Base-by-base conservation (phyloP, 1,140 invertebrate genomes). In the Bradysia coprophila region DNA sequence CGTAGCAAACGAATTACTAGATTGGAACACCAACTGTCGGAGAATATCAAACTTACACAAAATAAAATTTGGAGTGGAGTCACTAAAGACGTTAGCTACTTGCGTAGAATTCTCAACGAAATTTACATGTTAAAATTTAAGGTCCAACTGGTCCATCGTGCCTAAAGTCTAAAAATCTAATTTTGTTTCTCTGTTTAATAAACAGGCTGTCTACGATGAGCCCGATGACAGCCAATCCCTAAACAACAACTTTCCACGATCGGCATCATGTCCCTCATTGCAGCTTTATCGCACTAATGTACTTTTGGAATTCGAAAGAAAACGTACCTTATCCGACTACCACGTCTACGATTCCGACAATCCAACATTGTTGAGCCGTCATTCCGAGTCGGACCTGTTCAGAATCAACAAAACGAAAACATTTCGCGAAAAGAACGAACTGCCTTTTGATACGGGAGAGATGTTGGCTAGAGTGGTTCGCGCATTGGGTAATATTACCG, bases 21-120 rank as follows among this genome's bases (percentile, higher is more conserved):
- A 48, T 61, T 90, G 32, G 82, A 88, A 54, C 78, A 81, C 45
- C 78, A 81, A 53, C 55, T 87, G 21, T 76, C 75, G 11, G 61
- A 70, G 42, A 79, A 81, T 59, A 63, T 86, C 36, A 81, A 81
- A 56, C 69, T 72, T 6, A 86, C 81, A 0, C 81, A 84, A 45
- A 72, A 71, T 45, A 81, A 75, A 60, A 80, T 86, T 40, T 74
- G 79, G 65, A 71, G 76, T 49, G 81, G 81, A 49, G 74, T 88
- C 48, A 74, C 77, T 24, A 75, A 75, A 59, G 81, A 84, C 54
- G 67, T 86, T 15, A 69, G 73, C 44, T 76, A 78, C 49, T 63
- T 85, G 28, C 67, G 81, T 41, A 69, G 76, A 44, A 69, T 81
- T 21, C 73, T 85, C 21, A 84, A 85, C 55, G 81, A 84, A 61